Conservation (phyloP, 1,140 invertebrate genomes). For the Euwallacea similis region DNA sequence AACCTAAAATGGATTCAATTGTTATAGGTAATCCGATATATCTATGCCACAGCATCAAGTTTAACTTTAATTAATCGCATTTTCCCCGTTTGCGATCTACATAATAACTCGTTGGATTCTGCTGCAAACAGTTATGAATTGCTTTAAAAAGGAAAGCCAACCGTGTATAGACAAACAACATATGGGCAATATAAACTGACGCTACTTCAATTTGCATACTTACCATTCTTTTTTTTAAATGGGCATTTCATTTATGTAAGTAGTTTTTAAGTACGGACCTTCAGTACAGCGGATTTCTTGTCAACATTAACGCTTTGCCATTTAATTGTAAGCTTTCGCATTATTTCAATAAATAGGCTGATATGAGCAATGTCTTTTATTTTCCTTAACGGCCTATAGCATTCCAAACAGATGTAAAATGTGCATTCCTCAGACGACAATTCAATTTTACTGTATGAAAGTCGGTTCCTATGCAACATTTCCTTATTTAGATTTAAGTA, state of each 20-base stretch:
- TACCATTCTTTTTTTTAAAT: constrained; percentile 2
- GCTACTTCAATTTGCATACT: not conserved
- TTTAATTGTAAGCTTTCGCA: no score
- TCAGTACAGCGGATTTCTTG: no score
- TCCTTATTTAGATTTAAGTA: no score
- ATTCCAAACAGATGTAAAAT: constrained; percentile 23
- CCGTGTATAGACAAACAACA: not conserved
- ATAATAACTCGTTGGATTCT: not conserved
- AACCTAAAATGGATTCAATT: no score
- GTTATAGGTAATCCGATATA: no score
- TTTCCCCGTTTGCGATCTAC: not conserved
- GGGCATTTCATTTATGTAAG: no score
- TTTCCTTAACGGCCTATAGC: no score
- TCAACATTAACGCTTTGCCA: no score
- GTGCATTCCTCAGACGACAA: constrained; percentile 11
- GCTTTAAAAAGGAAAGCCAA: not conserved
- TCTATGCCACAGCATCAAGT: no score
- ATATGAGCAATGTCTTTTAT: no score
- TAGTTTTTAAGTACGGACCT: no score
- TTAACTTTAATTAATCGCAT: not conserved
- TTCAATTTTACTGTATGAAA: constrained; percentile 6
- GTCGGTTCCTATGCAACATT: not conserved
- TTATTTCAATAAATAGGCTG: no score
- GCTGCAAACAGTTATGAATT: constrained; percentile 1
- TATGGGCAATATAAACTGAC: not conserved